phyloP scores from a whole-genome alignment of 2,888 invertebrate genomes.

The Drosophila borborema region DNA sequence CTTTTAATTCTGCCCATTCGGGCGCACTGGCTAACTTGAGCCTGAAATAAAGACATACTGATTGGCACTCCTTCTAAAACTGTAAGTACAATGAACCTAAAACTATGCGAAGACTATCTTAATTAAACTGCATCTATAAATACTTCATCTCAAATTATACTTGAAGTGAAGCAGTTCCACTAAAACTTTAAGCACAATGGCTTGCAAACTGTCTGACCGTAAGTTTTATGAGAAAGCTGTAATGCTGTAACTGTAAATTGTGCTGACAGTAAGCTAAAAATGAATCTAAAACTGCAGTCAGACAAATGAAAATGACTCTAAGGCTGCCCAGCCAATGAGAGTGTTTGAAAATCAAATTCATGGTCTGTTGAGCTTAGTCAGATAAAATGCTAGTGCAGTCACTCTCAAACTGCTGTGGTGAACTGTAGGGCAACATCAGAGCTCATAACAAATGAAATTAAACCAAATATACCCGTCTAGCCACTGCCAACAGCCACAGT shows the following conservation, averaged over 20 bases:
- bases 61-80: not conserved
- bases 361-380: no score
- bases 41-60: not conserved
- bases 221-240: not conserved
- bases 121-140: not conserved
- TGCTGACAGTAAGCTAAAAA: not conserved
- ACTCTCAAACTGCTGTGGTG: not conserved
- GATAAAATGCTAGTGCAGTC: not conserved
- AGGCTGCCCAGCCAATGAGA: not conserved
- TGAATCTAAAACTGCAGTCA: not conserved
- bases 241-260: not conserved
- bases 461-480: not conserved
- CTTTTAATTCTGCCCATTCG: no score
- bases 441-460: not conserved
- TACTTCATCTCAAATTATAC: not conserved
- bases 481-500: not conserved
- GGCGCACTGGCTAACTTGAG: no score
- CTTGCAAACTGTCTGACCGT: not conserved
- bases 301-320: not conserved
- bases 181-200: not conserved
- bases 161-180: not conserved
- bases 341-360: no score
- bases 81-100: not conserved
- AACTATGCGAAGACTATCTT: not conserved
- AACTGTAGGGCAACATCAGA: no score